A percentile compares a stretch with the other conserved stretches of the same genome.
Conservation (phyloP, 2,888 invertebrate species). For the Mongoloraphidia duomilia region DNA sequence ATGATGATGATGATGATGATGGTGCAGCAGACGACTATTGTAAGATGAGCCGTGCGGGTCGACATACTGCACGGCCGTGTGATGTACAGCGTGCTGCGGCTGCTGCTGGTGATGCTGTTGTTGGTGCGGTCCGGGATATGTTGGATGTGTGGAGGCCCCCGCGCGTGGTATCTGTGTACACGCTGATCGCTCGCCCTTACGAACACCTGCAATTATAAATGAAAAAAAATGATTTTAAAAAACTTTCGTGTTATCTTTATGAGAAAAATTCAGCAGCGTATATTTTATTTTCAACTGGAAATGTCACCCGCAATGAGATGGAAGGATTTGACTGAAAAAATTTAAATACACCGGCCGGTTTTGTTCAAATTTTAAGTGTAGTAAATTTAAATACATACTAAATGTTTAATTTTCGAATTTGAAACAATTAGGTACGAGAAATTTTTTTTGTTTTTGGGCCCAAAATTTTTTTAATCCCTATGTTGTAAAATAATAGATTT, state of each 20-base stretch:
- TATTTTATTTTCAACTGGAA: too few species aligned
- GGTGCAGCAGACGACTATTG: constrained; percentile 28
- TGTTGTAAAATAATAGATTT: too few species aligned
- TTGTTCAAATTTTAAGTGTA: too few species aligned
- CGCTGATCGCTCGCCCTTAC: constrained; percentile 25
- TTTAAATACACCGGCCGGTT: too few species aligned
- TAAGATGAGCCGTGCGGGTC: constrained; percentile 33
- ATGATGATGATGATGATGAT: not conserved
- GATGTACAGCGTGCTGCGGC: constrained; percentile 16
- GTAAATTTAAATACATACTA: too few species aligned
- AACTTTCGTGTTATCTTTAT: not conserved
- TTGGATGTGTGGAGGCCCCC: constrained; percentile 17
- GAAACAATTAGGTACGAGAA: too few species aligned
- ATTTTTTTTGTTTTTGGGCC: too few species aligned
- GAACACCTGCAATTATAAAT: constrained; percentile 22
- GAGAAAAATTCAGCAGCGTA: too few species aligned
- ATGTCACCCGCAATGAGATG: too few species aligned
- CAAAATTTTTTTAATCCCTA: too few species aligned
- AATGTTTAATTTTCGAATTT: too few species aligned
- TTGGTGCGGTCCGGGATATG: not conserved
- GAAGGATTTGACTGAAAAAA: too few species aligned
- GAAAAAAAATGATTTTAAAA: not conserved
- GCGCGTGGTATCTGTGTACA: constrained; percentile 15
- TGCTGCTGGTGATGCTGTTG: constrained; percentile 2
- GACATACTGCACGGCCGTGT: constrained; percentile 32